Percentiles rank a stretch among this genome's conserved stretches.
Conservation (phyloP, 2,797 vertebrate species). For the Enteromius unitaeniatus region DNA sequence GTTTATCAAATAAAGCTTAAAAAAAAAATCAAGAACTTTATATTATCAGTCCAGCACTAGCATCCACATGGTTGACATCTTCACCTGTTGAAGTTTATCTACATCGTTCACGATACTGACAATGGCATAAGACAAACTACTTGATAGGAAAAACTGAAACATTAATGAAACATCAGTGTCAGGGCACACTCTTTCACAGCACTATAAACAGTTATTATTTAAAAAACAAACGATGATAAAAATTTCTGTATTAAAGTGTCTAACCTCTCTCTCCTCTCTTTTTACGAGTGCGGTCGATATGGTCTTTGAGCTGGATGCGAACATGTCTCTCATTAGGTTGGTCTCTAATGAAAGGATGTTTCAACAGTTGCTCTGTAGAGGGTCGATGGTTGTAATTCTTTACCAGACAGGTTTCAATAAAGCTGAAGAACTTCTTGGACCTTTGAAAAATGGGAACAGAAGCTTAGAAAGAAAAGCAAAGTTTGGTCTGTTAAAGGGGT, state of each 20-base stretch:
- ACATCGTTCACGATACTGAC: neutral
- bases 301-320: slow-evolving; percentile 59
- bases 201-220: neutral
- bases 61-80: neutral
- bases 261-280: slow-evolving; percentile 83
- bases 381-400: slow-evolving; percentile 82
- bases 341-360: slow-evolving; percentile 83
- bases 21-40: too few relatives aligned
- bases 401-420: slow-evolving; percentile 83
- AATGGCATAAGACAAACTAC: neutral
- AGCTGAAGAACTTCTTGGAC: slow-evolving; percentile 85
- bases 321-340: slow-evolving; percentile 86
- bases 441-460: slow-evolving; percentile 60
- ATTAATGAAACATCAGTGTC: neutral
- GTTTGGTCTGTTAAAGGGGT: neutral
- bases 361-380: slow-evolving; percentile 81
- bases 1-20: too few relatives aligned
- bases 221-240: neutral
- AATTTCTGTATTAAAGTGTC: slow-evolving; percentile 9
- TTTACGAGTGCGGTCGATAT: slow-evolving; percentile 84
- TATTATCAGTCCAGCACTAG: neutral
- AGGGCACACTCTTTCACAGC: neutral
- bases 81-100: neutral
- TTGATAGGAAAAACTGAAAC: neutral
- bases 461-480: neutral